Percentiles rank a stretch among this genome's conserved stretches.
phyloP scores from a whole-genome alignment of 2,113 vertebrate genomes.

The Antidorcas marsupialis region DNA sequence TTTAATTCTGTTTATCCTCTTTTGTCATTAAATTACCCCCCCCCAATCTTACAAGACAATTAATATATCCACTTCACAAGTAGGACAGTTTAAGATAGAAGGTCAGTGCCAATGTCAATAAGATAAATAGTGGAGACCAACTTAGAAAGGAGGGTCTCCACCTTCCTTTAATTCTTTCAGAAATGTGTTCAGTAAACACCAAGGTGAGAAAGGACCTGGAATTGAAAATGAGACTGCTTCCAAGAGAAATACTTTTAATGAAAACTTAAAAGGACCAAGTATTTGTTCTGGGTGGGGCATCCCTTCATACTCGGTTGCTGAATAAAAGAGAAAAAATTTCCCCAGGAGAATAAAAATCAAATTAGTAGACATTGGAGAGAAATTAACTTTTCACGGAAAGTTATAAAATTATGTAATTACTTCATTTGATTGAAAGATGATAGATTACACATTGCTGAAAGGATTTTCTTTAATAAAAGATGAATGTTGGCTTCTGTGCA shows the following conservation, averaged over 20 bases:
- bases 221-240: background rate
- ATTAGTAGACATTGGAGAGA: constrained; percentile 24
- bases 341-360: constrained; percentile 31
- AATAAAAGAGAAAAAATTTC: background rate
- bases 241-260: constrained; percentile 4
- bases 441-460: background rate
- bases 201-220: background rate
- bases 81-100: background rate
- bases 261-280: background rate
- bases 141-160: background rate
- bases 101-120: background rate
- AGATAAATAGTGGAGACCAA: background rate
- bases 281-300: constrained; percentile 4
- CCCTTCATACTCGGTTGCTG: background rate
- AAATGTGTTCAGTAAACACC: background rate
- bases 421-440: constrained; percentile 40
- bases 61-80: background rate
- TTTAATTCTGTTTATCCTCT: background rate
- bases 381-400: constrained; percentile 33
- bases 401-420: constrained; percentile 37
- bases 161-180: background rate
- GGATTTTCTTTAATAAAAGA: background rate
- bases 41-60: background rate
- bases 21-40: background rate
- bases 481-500: background rate